These are phyloP conservation scores for Centropyge bicolor DNA, from an alignment of 2,797 vertebrate species.

Conservation along the genomic window DNA sequence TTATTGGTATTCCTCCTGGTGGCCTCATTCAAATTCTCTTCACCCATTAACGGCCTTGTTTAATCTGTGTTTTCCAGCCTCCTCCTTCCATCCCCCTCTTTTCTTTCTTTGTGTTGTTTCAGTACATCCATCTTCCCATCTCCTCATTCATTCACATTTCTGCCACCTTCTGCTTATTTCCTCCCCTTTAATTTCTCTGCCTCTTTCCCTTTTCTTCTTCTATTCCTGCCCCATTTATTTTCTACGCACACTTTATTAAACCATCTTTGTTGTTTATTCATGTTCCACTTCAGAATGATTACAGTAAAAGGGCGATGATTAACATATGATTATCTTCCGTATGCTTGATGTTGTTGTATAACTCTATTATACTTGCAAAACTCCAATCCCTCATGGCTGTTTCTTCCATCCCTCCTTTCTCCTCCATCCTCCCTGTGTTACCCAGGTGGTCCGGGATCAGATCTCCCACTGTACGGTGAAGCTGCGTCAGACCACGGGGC, in stretches of 20 bases:
- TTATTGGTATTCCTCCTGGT: constrained; percentile 36
- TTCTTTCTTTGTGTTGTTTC: background rate
- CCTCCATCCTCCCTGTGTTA: background rate
- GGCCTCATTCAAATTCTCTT: constrained; percentile 6
- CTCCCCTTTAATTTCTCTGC: background rate
- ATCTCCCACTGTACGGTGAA: constrained; percentile 99
- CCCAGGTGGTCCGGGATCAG: constrained; percentile 97
- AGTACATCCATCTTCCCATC: background rate
- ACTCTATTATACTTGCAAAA: constrained; percentile 4
- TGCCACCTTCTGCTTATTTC: background rate
- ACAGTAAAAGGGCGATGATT: constrained; percentile 24
- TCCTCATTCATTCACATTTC: constrained; percentile 3
- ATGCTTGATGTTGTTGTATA: constrained; percentile 11
- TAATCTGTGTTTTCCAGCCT: constrained; percentile 20
- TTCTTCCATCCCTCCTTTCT: background rate
- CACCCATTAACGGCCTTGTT: constrained; percentile 20
- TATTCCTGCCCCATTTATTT: background rate
- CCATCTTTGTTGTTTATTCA: constrained; percentile 5
- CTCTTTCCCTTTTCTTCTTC: background rate
- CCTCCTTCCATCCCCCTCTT: background rate
- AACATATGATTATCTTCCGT: constrained; percentile 28
- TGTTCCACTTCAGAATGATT: constrained; percentile 29
- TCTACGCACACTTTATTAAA: constrained; percentile 9
- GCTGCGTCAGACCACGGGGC: constrained; percentile 96
- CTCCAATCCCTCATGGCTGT: background rate